Percentiles rank a stretch among this genome's conserved stretches.
Evolutionary conservation across 2,113 vertebrate species (phyloP).

Genomic region (Limnothrissa miodon): DNA sequence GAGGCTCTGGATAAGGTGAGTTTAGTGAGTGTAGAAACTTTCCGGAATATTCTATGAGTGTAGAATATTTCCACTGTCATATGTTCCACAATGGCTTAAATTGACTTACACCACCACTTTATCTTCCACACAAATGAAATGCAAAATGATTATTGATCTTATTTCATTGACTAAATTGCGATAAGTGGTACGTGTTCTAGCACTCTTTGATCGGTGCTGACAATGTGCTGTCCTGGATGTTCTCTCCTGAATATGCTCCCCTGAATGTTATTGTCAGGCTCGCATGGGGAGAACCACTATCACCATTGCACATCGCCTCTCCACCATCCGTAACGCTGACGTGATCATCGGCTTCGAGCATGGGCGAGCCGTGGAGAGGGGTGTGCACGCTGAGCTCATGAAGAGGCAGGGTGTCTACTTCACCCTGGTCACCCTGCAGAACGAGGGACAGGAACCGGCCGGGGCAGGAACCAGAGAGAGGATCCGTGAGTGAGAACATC

Average conservation of each 20-base stretch:
- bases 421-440: constrained; percentile 75
- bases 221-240: too few relatives aligned
- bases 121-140: background rate
- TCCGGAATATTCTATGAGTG: too few relatives aligned
- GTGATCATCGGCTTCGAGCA: constrained; percentile 76
- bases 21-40: too few relatives aligned
- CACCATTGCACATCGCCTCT: constrained; percentile 75
- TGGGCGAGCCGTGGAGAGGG: constrained; percentile 71
- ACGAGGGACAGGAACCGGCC: constrained; percentile 48
- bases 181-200: background rate
- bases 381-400: constrained; percentile 68
- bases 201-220: background rate
- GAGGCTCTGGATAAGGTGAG: constrained; percentile 85
- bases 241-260: too few relatives aligned
- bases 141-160: background rate
- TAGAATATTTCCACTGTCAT: background rate
- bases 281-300: constrained; percentile 73
- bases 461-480: constrained; percentile 63
- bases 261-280: constrained; percentile 56
- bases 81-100: background rate
- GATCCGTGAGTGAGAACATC: constrained; percentile 40
- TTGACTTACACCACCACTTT: background rate
- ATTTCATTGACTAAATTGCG: background rate
- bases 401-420: constrained; percentile 74
- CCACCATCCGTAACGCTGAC: constrained; percentile 73